phyloP scores from a whole-genome alignment of 2,888 invertebrate genomes.

The Dolichopus griseipennis region DNA sequence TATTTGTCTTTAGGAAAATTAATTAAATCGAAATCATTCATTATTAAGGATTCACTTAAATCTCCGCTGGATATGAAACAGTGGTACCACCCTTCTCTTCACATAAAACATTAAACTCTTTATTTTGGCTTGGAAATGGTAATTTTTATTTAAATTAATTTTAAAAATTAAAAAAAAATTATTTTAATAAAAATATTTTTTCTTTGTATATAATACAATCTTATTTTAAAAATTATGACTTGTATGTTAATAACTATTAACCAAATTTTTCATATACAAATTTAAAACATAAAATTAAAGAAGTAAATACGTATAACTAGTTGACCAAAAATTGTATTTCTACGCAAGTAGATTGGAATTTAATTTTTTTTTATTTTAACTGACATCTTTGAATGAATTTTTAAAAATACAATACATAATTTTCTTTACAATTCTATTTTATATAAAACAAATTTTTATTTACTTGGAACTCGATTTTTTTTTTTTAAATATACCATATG shows the following conservation, averaged over 20 bases:
- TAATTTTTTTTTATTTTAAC: no score
- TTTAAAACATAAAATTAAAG: no score
- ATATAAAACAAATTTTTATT: no score
- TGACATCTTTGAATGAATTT: no score
- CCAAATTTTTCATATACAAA: neutral
- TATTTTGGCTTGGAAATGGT: constrained; percentile 4
- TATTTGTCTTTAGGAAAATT: neutral
- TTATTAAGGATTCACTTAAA: neutral
- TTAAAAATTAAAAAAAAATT: neutral
- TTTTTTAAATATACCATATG: no score
- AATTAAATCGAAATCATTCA: neutral
- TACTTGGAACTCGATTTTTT: no score
- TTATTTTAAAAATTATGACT: neutral
- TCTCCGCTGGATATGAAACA: neutral
- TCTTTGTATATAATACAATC: neutral
- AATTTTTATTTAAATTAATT: neutral
- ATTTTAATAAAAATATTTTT: neutral
- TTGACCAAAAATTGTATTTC: no score
- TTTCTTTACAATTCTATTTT: no score
- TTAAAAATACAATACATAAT: no score
- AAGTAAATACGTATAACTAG: no score
- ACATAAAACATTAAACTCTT: neutral
- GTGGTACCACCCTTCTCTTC: neutral
- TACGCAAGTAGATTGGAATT: no score
- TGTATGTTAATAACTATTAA: neutral